phyloP scores from a whole-genome alignment of 2,113 vertebrate species.

The Lophura nycthemera region DNA sequence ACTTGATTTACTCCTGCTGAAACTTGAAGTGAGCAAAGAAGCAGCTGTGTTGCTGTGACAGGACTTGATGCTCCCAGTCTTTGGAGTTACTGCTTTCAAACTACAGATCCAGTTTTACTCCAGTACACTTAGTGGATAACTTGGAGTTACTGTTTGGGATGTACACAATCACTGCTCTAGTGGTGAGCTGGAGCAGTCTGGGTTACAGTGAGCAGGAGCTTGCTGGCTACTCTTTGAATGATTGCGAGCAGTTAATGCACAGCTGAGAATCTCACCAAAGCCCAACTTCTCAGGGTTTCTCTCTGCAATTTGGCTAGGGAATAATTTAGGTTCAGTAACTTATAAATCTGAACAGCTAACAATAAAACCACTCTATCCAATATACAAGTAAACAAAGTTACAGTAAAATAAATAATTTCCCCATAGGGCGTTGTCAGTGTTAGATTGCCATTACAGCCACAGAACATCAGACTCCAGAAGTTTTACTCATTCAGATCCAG shows the following conservation, averaged over 20 bases:
- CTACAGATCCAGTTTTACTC: background rate
- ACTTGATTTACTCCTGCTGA: background rate
- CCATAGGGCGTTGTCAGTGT: background rate
- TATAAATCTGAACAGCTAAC: conserved; percentile 25
- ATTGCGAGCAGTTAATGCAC: background rate
- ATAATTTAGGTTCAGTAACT: conserved; percentile 17
- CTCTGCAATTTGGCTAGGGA: background rate
- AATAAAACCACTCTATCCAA: background rate
- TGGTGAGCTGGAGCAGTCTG: background rate
- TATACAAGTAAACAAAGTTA: conserved; percentile 26
- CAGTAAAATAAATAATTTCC: background rate
- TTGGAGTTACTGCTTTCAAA: background rate
- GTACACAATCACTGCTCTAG: rapidly evolving
- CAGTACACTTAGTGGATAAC: background rate
- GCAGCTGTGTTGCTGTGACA: background rate
- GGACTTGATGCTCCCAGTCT: background rate
- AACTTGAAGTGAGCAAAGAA: background rate
- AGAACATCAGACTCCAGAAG: background rate
- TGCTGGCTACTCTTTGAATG: background rate
- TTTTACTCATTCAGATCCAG: background rate
- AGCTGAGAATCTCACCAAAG: background rate
- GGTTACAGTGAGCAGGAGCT: background rate
- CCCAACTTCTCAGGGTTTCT: background rate
- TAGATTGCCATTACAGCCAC: background rate
- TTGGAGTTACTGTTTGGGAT: background rate